These are phyloP conservation scores for Baronia brevicornis DNA, from an alignment of 2,888 invertebrate species.

Conservation along the genomic window DNA sequence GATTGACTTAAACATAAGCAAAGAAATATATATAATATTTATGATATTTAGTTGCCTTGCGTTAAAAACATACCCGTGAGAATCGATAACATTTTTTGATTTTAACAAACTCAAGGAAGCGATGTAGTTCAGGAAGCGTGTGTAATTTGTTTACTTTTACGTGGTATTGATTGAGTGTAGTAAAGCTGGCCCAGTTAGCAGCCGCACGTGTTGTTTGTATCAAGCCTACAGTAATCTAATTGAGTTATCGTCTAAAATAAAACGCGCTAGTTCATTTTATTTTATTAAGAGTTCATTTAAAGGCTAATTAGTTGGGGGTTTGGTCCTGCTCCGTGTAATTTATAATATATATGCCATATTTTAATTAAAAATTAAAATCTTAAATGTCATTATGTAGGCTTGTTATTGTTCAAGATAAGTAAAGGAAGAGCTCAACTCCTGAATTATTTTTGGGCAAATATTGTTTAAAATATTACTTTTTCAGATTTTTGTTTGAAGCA, in stretches of 20 bases:
- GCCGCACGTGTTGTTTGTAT: conserved; percentile 45
- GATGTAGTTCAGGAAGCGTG: conserved; percentile 22
- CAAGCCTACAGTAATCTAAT: conserved; percentile 10
- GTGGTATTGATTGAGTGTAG: conserved; percentile 51
- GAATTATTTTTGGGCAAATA: no score
- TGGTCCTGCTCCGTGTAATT: no score
- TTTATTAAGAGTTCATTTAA: conserved; percentile 9
- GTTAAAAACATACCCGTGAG: conserved; percentile 5
- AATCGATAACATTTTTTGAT: conserved; percentile 6
- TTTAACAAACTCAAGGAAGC: conserved; percentile 12
- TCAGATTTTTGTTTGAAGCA: no score
- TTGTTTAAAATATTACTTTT: no score
- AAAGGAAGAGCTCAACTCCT: no score
- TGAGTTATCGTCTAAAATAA: conserved; percentile 14
- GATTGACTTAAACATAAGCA: no score
- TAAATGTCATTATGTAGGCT: no score
- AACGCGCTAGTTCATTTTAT: conserved; percentile 5
- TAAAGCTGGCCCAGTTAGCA: conserved; percentile 44
- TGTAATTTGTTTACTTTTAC: conserved; percentile 48
- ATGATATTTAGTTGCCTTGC: conserved; percentile 2
- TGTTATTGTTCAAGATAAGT: no score
- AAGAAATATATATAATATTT: no score
- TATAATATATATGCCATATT: no score
- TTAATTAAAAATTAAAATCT: no score
- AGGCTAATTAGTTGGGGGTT: no score